A percentile compares a stretch with the other conserved stretches of the same genome.
phyloP scores from a whole-genome alignment of 2,113 vertebrate genomes.

The Actenoides hombroni region DNA sequence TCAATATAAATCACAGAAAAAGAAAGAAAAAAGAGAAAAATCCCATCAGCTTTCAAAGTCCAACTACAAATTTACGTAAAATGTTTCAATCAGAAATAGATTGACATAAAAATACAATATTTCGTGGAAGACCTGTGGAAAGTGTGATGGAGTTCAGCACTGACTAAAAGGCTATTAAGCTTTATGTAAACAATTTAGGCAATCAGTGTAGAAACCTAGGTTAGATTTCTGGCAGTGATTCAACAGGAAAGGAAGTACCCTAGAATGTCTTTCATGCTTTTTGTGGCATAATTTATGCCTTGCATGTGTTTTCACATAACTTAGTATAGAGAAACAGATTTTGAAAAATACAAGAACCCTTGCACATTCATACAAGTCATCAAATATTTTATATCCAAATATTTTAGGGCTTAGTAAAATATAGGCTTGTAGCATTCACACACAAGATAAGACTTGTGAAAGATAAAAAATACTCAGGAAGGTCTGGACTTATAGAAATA shows the following conservation, averaged over 20 bases:
- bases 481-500: neutral
- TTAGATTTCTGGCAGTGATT: constrained; percentile 17
- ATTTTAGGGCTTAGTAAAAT: neutral
- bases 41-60: neutral
- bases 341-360: neutral
- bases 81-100: neutral
- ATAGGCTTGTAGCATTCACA: neutral
- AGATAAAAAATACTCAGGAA: neutral
- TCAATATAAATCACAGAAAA: neutral
- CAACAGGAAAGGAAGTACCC: neutral
- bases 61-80: neutral
- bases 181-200: constrained; percentile 42
- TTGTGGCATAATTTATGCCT: neutral
- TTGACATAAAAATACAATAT: neutral
- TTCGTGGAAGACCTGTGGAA: constrained; percentile 8
- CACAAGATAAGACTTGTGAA: neutral
- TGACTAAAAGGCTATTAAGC: neutral
- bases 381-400: neutral
- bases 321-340: neutral
- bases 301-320: neutral
- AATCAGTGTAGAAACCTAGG: constrained; percentile 16
- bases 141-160: neutral
- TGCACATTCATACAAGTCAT: neutral
- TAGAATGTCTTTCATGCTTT: neutral
- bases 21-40: neutral